Evolutionary conservation across 2,888 invertebrate genomes (phyloP).

Genomic region (Mystacides longicornis): DNA sequence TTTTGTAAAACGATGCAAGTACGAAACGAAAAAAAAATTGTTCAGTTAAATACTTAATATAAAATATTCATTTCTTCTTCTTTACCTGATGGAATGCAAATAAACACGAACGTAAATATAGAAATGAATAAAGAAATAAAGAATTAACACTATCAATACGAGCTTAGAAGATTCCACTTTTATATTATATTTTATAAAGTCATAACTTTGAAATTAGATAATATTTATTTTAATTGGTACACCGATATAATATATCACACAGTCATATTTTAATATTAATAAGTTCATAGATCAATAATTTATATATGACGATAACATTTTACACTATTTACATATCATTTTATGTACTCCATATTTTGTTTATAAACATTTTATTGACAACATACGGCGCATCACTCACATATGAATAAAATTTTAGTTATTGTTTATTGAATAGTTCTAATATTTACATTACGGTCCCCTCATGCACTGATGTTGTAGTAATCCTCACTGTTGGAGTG

Average conservation of each 20-base stretch:
- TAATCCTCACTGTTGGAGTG: conserved; percentile 18
- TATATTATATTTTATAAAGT: too few relatives aligned
- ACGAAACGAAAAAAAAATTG: too few relatives aligned
- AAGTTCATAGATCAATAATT: background rate
- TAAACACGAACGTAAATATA: background rate
- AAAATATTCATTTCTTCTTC: too few relatives aligned
- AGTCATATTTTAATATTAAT: background rate
- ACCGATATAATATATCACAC: background rate
- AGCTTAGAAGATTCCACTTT: background rate
- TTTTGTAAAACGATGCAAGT: too few relatives aligned
- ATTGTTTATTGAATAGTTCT: conserved; percentile 7
- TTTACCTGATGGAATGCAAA: background rate
- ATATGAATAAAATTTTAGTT: background rate
- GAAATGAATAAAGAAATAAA: background rate
- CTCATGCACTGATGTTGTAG: conserved; percentile 18
- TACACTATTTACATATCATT: too few relatives aligned
- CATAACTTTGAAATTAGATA: too few relatives aligned
- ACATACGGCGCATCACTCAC: background rate
- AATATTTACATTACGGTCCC: background rate
- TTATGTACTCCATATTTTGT: background rate
- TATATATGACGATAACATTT: too few relatives aligned
- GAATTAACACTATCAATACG: background rate
- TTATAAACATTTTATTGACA: too few relatives aligned
- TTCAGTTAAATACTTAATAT: too few relatives aligned
- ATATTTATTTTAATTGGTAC: background rate